phyloP scores from a whole-genome alignment of 1,140 invertebrate genomes.

The Pseudobourletiella spinata region DNA sequence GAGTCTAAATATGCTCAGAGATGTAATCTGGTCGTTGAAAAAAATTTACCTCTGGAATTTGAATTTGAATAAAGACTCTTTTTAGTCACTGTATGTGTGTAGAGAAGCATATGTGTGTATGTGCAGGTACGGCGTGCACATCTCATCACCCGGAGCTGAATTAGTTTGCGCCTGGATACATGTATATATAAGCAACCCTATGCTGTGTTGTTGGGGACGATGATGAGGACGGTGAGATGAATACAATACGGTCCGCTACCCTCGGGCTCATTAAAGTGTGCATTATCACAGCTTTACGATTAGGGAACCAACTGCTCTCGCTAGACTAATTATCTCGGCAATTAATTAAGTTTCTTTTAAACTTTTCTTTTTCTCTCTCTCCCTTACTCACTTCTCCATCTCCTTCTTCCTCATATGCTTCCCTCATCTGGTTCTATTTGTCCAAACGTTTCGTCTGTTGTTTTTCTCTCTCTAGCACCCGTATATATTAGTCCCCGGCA shows the following conservation, averaged over 20 bases:
- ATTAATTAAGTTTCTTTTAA: conserved; percentile 32
- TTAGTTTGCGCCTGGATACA: neutral
- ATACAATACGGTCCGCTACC: neutral
- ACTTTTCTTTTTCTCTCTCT: conserved; percentile 12
- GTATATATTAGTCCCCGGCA: too few species aligned
- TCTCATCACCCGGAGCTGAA: neutral
- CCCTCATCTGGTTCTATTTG: too few species aligned
- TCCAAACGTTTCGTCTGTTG: too few species aligned
- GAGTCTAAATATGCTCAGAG: neutral
- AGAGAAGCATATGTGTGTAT: too few species aligned
- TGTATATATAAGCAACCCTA: too few species aligned
- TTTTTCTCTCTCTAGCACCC: too few species aligned
- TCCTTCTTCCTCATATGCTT: neutral
- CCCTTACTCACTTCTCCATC: conserved; percentile 3
- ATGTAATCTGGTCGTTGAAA: conserved; percentile 8
- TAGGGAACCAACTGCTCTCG: conserved; percentile 14
- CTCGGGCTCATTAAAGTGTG: neutral
- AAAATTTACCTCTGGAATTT: conserved; percentile 8
- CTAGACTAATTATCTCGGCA: conserved; percentile 31
- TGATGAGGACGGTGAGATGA: neutral
- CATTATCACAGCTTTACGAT: conserved; percentile 1
- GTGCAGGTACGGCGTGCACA: too few species aligned
- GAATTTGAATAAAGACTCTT: conserved; percentile 4
- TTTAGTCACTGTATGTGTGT: too few species aligned
- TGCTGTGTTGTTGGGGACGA: too few species aligned